Percentiles rank a stretch among this genome's conserved stretches.
Evolutionary conservation across 1,140 invertebrate genomes (phyloP).

Genomic region (Nephila pilipes): DNA sequence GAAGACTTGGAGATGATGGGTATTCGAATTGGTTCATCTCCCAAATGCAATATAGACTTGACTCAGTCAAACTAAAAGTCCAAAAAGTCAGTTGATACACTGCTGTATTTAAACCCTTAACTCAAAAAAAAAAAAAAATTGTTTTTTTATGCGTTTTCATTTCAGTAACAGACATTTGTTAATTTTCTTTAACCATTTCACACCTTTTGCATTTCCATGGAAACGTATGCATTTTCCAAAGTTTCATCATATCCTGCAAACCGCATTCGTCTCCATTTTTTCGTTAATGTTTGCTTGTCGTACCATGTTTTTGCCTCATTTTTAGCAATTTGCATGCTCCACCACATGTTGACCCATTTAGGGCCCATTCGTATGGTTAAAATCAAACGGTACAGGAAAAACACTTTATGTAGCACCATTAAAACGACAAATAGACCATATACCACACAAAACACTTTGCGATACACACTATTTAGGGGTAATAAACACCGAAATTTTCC

Average conservation of each 20-base stretch:
- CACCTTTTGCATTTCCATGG: neutral
- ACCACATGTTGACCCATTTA: conserved; percentile 16
- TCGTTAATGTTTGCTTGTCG: neutral
- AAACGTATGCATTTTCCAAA: neutral
- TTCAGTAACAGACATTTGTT: too few species aligned
- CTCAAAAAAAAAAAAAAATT: too few species aligned
- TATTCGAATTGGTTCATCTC: too few species aligned
- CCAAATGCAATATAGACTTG: too few species aligned
- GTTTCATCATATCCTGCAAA: neutral
- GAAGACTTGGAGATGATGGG: too few species aligned
- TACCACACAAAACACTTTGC: neutral
- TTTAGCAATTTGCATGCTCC: neutral
- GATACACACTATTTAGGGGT: conserved; percentile 4
- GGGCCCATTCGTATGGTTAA: neutral
- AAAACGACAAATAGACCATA: neutral
- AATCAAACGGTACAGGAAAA: neutral
- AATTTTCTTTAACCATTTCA: too few species aligned
- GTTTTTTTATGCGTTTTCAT: too few species aligned
- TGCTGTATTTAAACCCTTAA: too few species aligned
- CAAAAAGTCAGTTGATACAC: too few species aligned
- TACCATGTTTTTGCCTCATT: neutral
- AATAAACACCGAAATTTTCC: conserved; percentile 15
- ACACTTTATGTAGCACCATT: neutral
- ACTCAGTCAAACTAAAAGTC: too few species aligned
- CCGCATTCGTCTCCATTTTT: neutral